Evolutionary conservation across 1,140 invertebrate species (phyloP), one percentile per base, ranked within the genome.

Genomic region (Philopotamus ludificatus): DNA sequence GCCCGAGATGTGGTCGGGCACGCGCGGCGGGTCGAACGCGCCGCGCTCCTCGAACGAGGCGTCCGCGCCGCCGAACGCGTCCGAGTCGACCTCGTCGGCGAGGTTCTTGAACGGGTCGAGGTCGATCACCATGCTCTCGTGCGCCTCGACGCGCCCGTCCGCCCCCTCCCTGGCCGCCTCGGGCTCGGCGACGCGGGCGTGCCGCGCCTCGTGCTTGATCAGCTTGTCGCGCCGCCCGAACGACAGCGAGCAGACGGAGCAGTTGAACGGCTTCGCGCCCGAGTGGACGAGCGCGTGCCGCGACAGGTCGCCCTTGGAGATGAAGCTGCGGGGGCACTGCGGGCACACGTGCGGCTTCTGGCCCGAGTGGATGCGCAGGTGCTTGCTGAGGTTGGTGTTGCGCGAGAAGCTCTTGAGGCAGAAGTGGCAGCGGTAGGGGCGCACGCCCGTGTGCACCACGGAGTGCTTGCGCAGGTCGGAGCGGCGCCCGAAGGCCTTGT

Each of bases 331-430:
- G 49, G 88, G 86, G 72, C 89, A 91, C 16, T 86, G 78, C 25
- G 85, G 86, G 72, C 89, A 91, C 0, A 89, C 87, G 72, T 89
- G 87, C 0, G 85, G 85, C 65, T 88, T 88, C 65, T 79, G 81
- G 0, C 87, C 87, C 28, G 83, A 85, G 75, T 90, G 89, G 28
- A 87, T 86, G 49, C 92, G 82, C 66, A 93, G 81, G 75, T 96
- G 93, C 70, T 94, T 90, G 64, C 92, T 89, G 2, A 95, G 81
- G 78, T 94, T 95, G 58, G 90, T 91, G 64, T 89, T 91, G 12
- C 86, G 74, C 10, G 86, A 87, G 69, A 89, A 89, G 50, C 83
- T 85, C 75, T 88, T 88, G 15, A 80, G 81, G 74, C 88, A 89
- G 61, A 86, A 81, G 16, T 82, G 79, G 74, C 88, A 90, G 39